Evolutionary conservation across 2,888 invertebrate species (phyloP), one percentile per base, ranked within the genome.

Genomic region (Cephus spinipes): DNA sequence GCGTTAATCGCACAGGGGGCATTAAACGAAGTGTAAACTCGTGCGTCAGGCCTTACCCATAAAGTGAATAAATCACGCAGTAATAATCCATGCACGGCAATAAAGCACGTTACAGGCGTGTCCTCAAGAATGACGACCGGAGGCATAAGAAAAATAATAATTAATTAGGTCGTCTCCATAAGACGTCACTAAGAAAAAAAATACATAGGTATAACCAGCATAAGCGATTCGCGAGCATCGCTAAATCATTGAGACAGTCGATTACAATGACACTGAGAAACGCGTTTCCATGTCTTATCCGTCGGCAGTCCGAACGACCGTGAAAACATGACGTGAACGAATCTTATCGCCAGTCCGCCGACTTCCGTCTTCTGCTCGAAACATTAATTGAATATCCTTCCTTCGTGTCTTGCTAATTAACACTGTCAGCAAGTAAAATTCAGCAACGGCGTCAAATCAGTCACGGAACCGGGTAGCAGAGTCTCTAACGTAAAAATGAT

Each of bases 21-120:
- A 33, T 36, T 35, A 74, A 74, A 35, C 31, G 74, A 74, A 74
- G n/a, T 23, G 74, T 74, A 74, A 74, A 74, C 74, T 74, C 74
- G 74, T 35, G 35, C 30, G 74, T 30, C 55, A 55, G 23, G 23
- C 23, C 23, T 55, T 23, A 55, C 23, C 23, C 23, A 55, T 15
- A 23, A 55, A 23, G 2, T 55, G 55, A 55, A 55, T 9, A 55
- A 55, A 55, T 9, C 30, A 30, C 11, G 35, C 23, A 74, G n/a
- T 33, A 74, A 74, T 32, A 74, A 35, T 74, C 74, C 6, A 15
- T 35, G 11, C 32, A 34, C 32, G 23, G 9, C 11, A 15, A 34
- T 30, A 11, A 71, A n/a, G 15, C 71, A 11, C 30, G 23, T 33
- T 31, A 31, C 32, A 9, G 3, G 12, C 36, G 12, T 36, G 2